These are phyloP conservation scores for Sternotherus odoratus DNA, from an alignment of 2,797 vertebrate species.

Conservation along the genomic window DNA sequence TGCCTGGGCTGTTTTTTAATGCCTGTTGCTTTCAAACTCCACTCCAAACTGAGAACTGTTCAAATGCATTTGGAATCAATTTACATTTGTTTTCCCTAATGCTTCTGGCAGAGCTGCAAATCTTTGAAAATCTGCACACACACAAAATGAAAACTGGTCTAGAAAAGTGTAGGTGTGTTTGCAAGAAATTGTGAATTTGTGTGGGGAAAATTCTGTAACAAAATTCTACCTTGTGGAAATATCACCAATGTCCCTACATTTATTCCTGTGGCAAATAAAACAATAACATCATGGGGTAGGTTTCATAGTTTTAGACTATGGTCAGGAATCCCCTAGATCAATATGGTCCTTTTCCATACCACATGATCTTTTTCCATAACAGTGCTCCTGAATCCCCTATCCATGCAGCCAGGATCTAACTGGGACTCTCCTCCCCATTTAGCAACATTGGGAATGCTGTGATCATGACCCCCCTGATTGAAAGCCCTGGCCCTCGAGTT, in stretches of 20 bases:
- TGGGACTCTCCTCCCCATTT: background rate
- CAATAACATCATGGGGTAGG: background rate
- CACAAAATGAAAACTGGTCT: background rate
- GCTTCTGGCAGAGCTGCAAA: background rate
- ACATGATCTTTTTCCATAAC: background rate
- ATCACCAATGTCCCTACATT: background rate
- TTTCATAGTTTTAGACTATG: background rate
- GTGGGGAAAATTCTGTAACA: too few relatives aligned
- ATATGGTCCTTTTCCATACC: background rate
- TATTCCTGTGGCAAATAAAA: background rate
- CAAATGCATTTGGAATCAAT: background rate
- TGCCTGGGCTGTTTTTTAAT: background rate
- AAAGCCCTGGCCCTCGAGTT: too few relatives aligned
- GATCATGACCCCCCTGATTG: background rate
- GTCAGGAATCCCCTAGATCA: background rate
- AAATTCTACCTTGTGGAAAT: background rate
- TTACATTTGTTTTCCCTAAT: background rate
- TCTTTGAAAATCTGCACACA: too few relatives aligned
- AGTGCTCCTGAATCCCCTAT: background rate
- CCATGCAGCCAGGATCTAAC: background rate
- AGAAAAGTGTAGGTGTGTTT: background rate
- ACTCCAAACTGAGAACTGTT: background rate
- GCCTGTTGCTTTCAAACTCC: background rate
- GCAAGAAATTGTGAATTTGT: background rate
- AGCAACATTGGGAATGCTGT: background rate